Evolutionary conservation across 2,113 vertebrate species (phyloP), one percentile per base, ranked within the genome.

Genomic region (Lophius piscatorius): DNA sequence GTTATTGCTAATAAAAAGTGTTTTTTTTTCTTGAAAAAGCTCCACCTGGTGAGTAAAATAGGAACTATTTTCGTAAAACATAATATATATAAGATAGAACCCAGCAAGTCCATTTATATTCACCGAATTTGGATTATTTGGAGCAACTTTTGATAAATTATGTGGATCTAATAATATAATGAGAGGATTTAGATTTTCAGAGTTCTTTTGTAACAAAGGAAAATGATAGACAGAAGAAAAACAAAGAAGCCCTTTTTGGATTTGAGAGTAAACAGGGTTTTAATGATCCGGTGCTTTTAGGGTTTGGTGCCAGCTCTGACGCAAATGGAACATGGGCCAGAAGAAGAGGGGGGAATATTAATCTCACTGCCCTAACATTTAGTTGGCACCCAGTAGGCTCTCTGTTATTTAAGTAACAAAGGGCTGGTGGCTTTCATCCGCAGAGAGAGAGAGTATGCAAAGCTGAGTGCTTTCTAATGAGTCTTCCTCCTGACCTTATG

Each of bases 401-500:
- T 46, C 40, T 66, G 46, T 78, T 70, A 51, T 52, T 23, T 58
- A 63, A 47, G 31, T 47, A 69, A 58, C 62, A 76, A 63, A 61
- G 46, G 18, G 36, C 34, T 81, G 64, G 63, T 58, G 46, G 73
- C 68, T 67, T 24, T 33, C 26, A 6, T 54, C 14, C 5, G 49
- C 36, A 64, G 14, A 54, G 63, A 64, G 14, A 54, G 63, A n/a
- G 28, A 48, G 51, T 39, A 51, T 58, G 29, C 31, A 36, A 71
- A 79, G 63, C 50, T 21, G 51, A 68, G 38, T 48, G 44, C 42
- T 78, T 75, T 80, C 74, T 86, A 80, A 90, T 74, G 78, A 82
- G 66, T 75, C 63, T 66, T 76, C 69, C 45, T 75, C 31, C 52
- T 62, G 55, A 71, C 54, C 61, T 11, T 57, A 62, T 64, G 63